These are phyloP conservation scores for Scyliorhinus canicula DNA, from an alignment of 2,797 vertebrate species.

Conservation along the genomic window DNA sequence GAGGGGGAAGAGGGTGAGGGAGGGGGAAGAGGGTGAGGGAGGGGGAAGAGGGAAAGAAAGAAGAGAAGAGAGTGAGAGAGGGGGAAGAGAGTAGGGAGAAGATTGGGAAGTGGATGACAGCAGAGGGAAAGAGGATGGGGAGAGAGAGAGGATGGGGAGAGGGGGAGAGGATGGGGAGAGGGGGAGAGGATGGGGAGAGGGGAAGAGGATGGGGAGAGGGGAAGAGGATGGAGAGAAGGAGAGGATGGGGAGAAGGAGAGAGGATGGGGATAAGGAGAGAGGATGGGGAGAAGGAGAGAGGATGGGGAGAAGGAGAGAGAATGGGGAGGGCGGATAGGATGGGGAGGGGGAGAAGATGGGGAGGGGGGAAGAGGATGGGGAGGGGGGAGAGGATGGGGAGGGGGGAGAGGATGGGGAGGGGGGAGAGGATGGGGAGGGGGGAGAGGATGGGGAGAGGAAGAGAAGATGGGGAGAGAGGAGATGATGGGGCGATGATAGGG, in stretches of 20 bases:
- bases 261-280: no score
- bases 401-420: no score
- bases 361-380: background rate
- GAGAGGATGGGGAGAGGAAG: background rate
- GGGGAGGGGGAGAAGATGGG: background rate
- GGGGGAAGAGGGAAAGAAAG: background rate
- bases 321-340: background rate
- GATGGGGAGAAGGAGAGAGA: no score
- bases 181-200: no score
- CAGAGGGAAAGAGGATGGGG: background rate
- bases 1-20: no score
- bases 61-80: background rate
- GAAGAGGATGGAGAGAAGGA: background rate
- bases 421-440: background rate
- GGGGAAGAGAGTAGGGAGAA: background rate
- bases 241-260: background rate
- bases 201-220: background rate
- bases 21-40: no score
- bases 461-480: background rate
- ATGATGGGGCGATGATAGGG: no score
- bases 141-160: rapidly evolving
- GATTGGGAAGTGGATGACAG: background rate
- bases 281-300: no score
- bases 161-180: no score
- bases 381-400: no score